A percentile compares a stretch with the other conserved stretches of the same genome.
phyloP scores from a whole-genome alignment of 2,113 vertebrate genomes.

The Tachuris rubrigastra region DNA sequence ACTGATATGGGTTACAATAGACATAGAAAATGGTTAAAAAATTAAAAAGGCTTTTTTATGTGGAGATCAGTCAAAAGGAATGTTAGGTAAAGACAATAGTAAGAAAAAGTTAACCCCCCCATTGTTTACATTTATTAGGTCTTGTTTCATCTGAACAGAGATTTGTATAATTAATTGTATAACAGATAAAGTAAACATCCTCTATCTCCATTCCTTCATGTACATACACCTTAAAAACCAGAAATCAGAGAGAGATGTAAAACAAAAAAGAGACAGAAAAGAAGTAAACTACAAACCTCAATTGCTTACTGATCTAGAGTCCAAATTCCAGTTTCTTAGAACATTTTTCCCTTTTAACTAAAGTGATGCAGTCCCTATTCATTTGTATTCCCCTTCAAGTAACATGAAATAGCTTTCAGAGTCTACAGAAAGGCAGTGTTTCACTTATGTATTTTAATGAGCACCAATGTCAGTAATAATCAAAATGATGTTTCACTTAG shows the following conservation, averaged over 20 bases:
- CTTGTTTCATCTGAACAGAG: neutral
- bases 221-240: constrained; percentile 10
- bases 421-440: constrained; percentile 80
- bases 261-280: constrained; percentile 21
- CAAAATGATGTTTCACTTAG: constrained; percentile 76
- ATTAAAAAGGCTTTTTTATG: neutral
- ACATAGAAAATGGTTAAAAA: neutral
- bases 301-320: constrained; percentile 47
- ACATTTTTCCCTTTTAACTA: constrained; percentile 59
- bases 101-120: neutral
- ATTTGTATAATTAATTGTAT: constrained; percentile 11
- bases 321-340: constrained; percentile 38
- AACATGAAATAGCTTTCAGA: constrained; percentile 87
- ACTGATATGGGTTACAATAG: neutral
- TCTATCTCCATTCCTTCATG: neutral
- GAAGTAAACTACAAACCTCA: neutral
- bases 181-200: neutral
- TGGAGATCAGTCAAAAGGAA: neutral
- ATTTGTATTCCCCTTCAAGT: constrained; percentile 80
- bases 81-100: neutral
- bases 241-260: constrained; percentile 25
- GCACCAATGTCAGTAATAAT: constrained; percentile 82
- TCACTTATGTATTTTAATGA: constrained; percentile 89
- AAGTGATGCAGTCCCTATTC: constrained; percentile 77
- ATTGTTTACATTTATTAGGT: constrained; percentile 26